Conservation (phyloP, 2,113 vertebrate species). For the Eubucco bourcierii region DNA sequence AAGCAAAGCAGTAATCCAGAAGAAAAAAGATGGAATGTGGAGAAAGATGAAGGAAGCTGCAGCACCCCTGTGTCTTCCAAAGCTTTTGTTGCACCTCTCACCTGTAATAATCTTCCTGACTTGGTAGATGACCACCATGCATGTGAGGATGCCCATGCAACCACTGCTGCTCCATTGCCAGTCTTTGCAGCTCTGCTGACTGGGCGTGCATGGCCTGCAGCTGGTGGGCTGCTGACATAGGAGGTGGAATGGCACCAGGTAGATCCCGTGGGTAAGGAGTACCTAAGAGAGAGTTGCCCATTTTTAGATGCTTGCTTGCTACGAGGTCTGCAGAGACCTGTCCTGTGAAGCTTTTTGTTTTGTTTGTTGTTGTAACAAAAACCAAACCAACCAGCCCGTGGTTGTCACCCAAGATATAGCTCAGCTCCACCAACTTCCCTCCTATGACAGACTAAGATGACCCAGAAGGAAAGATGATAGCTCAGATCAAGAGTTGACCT, state of each 20-base stretch:
- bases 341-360: background rate
- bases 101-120: slow-evolving; percentile 99
- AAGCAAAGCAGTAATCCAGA: background rate
- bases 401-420: background rate
- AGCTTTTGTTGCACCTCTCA: slow-evolving; percentile 13
- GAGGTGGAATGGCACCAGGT: slow-evolving; percentile 88
- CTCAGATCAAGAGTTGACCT: background rate
- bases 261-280: slow-evolving; percentile 92
- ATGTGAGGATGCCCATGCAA: slow-evolving; percentile 96
- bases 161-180: slow-evolving; percentile 99
- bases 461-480: background rate
- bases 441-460: background rate
- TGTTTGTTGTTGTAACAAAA: background rate
- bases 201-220: slow-evolving; percentile 99
- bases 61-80: rapidly evolving
- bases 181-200: slow-evolving; percentile 94
- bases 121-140: slow-evolving; percentile 93
- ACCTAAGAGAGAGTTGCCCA: slow-evolving; percentile 71
- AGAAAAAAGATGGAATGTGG: background rate
- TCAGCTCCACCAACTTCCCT: background rate
- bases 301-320: background rate
- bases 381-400: background rate
- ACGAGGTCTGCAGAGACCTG: background rate
- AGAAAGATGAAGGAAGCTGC: background rate
- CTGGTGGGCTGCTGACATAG: slow-evolving; percentile 96